Base-by-base conservation (phyloP, 2,888 invertebrate genomes). In the Neoascia interrupta region DNA sequence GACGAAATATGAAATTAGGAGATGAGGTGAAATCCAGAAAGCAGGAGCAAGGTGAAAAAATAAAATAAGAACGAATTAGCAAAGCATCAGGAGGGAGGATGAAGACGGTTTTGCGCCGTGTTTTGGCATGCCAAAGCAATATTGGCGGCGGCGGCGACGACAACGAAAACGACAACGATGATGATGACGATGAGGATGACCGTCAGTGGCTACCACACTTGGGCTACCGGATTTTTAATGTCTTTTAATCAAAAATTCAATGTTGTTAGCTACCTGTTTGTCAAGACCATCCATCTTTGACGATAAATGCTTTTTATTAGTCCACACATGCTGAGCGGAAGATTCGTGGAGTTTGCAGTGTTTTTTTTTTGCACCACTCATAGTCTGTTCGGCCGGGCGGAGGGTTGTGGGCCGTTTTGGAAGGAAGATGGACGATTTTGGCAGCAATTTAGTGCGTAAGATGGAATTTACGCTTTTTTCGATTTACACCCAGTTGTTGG, bases 171-270 rank as follows among this genome's bases (percentile, higher is more conserved):
- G n/a, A 37, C 2, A 13, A 21, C 41, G 23, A 43, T 15, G 23
- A 3, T 23, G 45, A 23, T 21, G 43, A 36, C 6, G 36, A 43
- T 8, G 45, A 41, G 11, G 54, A 28, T 15, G 54, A 56, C 21
- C 11, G 21, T 19, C 49, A 16, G 19, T 41, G 41, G 37, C 61
- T 72, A 81, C 83, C 82, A 84, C 83, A 84, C 84, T 83, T 82
- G 82, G 81, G 87, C 87, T 87, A 87, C 87, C 84, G 86, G 86
- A 86, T 84, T 87, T 87, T 87, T 87, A 87, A 88, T 88, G 88
- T 88, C 87, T 88, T 88, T 88, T 88, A 87, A 87, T 88, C 88
- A 87, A 79, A 79, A 79, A 79, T 79, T 79, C 79, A 79, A 79
- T 79, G 79, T 79, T 79, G 79, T 79, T 73, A 79, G 79, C 79